These are phyloP conservation scores for Mormyrops attenuatus DNA, from an alignment of 2,797 vertebrate genomes.

Conservation along the genomic window DNA sequence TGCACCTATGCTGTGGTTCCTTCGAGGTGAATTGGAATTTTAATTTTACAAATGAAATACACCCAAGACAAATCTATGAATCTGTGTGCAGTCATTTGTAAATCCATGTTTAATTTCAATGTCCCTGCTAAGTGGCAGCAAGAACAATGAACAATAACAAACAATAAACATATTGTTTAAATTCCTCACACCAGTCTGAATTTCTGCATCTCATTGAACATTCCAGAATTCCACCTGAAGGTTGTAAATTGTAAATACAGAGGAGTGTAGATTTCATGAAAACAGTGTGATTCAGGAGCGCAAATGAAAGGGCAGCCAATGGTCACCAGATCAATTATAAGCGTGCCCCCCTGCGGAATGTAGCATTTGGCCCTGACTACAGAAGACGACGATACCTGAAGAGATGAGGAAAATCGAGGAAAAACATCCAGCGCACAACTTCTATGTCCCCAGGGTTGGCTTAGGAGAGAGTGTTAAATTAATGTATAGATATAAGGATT, in stretches of 20 bases:
- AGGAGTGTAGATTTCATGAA: background rate
- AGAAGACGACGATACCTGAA: background rate
- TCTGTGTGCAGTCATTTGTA: background rate
- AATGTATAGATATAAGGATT: background rate
- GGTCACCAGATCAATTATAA: background rate
- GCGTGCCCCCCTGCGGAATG: background rate
- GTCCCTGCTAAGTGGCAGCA: background rate
- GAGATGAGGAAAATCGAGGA: background rate
- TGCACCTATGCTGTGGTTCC: background rate
- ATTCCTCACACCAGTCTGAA: background rate
- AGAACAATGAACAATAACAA: background rate
- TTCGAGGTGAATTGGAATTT: background rate
- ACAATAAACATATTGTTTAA: slow-evolving; percentile 5
- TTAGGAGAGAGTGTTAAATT: background rate
- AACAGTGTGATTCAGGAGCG: background rate
- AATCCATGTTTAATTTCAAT: background rate
- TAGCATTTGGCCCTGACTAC: background rate
- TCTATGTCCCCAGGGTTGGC: background rate
- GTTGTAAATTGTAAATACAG: background rate
- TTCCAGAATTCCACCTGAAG: background rate
- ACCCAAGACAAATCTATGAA: background rate
- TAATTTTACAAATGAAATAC: background rate
- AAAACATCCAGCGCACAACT: background rate
- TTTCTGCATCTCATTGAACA: background rate
- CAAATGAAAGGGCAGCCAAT: background rate